phyloP scores from a whole-genome alignment of 2,888 invertebrate genomes.

The Scaptomyza parva region DNA sequence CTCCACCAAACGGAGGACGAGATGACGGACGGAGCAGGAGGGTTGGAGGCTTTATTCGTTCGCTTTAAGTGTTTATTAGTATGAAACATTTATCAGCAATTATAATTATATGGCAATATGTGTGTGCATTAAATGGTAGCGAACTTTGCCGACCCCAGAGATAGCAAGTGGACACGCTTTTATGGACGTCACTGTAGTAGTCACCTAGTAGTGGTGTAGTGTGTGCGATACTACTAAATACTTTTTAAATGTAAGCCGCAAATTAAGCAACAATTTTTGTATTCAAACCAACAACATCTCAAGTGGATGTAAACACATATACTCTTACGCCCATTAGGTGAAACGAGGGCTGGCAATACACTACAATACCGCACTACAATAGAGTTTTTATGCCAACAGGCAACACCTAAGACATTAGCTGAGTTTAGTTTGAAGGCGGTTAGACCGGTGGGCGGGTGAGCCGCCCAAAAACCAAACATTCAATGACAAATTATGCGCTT shows the following conservation, averaged over 20 bases:
- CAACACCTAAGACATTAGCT: constrained; percentile 75
- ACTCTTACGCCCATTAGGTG: constrained; percentile 53
- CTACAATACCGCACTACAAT: background rate
- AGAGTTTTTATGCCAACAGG: constrained; percentile 57
- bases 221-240: constrained; percentile 51
- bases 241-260: constrained; percentile 69
- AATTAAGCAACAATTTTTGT: constrained; percentile 66
- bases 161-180: constrained; percentile 54
- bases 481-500: constrained; percentile 81
- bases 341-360: constrained; percentile 50
- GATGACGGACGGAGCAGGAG: constrained; percentile 18
- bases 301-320: constrained; percentile 44
- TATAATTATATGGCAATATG: constrained; percentile 79
- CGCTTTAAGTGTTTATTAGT: constrained; percentile 77
- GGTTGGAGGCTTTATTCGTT: constrained; percentile 41
- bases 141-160: constrained; percentile 74
- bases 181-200: constrained; percentile 32
- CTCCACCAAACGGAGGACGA: constrained; percentile 21
- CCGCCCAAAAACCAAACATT: constrained; percentile 71
- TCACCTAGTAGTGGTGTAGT: no score
- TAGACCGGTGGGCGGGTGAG: constrained; percentile 3
- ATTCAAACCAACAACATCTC: constrained; percentile 54
- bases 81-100: constrained; percentile 83
- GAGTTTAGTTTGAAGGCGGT: constrained; percentile 1
- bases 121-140: constrained; percentile 79